phyloP scores from a whole-genome alignment of 2,797 vertebrate genomes.

The Cephalopachus bancanus region DNA sequence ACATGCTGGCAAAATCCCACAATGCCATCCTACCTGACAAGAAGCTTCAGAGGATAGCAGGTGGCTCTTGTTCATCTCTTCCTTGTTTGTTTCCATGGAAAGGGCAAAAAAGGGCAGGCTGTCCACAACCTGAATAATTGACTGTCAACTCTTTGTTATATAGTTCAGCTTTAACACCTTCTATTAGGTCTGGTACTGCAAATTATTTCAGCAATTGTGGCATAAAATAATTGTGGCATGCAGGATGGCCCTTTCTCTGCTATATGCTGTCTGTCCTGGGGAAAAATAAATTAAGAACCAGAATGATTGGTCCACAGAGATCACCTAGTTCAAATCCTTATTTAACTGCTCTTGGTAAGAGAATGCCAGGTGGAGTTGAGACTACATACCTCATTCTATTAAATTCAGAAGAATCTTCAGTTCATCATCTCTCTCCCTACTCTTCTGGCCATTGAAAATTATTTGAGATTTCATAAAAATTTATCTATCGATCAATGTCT shows the following conservation, averaged over 20 bases:
- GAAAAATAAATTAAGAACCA: neutral
- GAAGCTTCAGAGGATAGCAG: slow-evolving; percentile 17
- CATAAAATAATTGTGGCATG: neutral
- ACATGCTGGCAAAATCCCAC: neutral
- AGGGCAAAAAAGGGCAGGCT: slow-evolving; percentile 28
- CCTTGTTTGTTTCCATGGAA: slow-evolving; percentile 30
- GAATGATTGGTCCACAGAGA: neutral
- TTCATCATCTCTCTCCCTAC: neutral
- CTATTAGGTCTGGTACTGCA: neutral
- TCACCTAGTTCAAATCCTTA: neutral
- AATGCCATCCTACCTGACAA: neutral
- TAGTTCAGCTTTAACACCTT: neutral
- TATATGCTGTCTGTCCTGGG: neutral
- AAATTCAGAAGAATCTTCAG: neutral
- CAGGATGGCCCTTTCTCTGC: neutral
- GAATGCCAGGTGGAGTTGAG: neutral
- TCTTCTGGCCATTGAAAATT: neutral
- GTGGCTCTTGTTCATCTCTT: neutral
- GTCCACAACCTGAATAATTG: neutral
- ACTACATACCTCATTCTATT: neutral
- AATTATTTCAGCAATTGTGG: neutral
- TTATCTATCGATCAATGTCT: neutral
- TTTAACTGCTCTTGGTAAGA: neutral
- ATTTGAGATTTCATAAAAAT: slow-evolving; percentile 33
- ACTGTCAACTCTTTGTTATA: neutral